Base-by-base conservation (phyloP, 2,888 invertebrate genomes). In the Frankliniella fusca region DNA sequence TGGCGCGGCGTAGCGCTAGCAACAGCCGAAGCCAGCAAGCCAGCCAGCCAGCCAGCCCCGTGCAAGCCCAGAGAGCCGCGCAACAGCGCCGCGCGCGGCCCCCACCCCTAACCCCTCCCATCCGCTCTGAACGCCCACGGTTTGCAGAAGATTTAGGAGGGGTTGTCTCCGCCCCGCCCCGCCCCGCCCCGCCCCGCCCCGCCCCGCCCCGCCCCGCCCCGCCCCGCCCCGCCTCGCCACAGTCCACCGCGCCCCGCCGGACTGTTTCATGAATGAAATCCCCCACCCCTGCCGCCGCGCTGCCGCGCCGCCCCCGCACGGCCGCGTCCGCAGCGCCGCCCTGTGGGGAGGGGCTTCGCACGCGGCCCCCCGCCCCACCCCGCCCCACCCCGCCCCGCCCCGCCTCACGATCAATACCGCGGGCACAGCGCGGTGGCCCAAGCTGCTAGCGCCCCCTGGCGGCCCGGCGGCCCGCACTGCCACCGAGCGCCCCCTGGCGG, bases 211-310 rank as follows among this genome's bases (percentile, higher is more conserved):
- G 54, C 54, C 50, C 54, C 10, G n/a, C 15, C 50, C 50, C 15
- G 10, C 50, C 15, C 50, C 50, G 9, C 50, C 50, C 50, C 15
- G 9, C 15, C 50, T 15, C 50, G 50, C 50, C 50, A 9, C 50
- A 11, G 3, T 2, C 61, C 61, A 38, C 61, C 11, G 18, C 18
- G 61, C 5, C 61, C 8, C 12, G 54, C 54, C 50, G 15, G 3
- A 15, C 70, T 27, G 70, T 27, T 76, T 76, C 70, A 76, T 76
- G 70, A 76, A 76, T 76, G 70, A 76, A 76, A 23, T 7, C 18
- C 15, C 54, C 54, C 54, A 20, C 70, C 27, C 12, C 70, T 11
- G 10, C 70, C 27, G 70, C 8, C 23, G 70, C 70, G 11, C 23
- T 23, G 70, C 11, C 23, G n/a, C 70, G 23, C 7, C 27, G 23